Evolutionary conservation across 2,888 invertebrate species (phyloP).

Genomic region (Hypena proboscidalis): DNA sequence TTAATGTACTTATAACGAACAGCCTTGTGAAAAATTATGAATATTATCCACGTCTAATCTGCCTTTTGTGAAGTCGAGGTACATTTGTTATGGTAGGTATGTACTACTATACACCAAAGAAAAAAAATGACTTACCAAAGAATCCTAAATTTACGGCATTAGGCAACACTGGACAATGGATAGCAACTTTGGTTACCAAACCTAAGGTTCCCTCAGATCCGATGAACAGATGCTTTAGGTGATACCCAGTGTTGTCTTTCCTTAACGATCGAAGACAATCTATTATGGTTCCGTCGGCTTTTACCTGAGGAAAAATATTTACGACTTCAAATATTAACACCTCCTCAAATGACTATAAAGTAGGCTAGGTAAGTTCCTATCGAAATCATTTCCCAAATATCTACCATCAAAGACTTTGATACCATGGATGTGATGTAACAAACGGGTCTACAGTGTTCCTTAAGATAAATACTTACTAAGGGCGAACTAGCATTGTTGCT

Average conservation of each 20-base stretch:
- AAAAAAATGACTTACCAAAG: conserved; percentile 93
- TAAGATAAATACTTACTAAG: too few relatives aligned
- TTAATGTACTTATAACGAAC: background rate
- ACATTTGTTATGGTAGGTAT: too few relatives aligned
- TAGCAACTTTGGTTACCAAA: conserved; percentile 95
- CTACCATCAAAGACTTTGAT: too few relatives aligned
- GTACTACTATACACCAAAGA: background rate
- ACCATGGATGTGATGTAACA: too few relatives aligned
- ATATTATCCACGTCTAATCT: too few relatives aligned
- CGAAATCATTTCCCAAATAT: too few relatives aligned
- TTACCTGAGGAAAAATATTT: conserved; percentile 86
- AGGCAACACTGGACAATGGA: conserved; percentile 95
- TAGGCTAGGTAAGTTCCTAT: too few relatives aligned
- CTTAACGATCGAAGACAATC: conserved; percentile 94
- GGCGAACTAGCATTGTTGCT: too few relatives aligned
- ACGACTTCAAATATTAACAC: background rate
- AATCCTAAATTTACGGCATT: conserved; percentile 94
- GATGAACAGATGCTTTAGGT: conserved; percentile 97
- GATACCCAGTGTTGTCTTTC: conserved; percentile 99
- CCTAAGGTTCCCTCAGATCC: conserved; percentile 99
- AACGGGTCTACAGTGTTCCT: too few relatives aligned
- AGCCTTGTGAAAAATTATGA: too few relatives aligned
- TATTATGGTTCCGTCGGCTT: conserved; percentile 93
- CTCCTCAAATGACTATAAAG: background rate
- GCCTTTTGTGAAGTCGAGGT: too few relatives aligned